These are phyloP conservation scores for Sinopyrophorus schimmeli DNA, from an alignment of 2,888 invertebrate genomes.

Conservation along the genomic window DNA sequence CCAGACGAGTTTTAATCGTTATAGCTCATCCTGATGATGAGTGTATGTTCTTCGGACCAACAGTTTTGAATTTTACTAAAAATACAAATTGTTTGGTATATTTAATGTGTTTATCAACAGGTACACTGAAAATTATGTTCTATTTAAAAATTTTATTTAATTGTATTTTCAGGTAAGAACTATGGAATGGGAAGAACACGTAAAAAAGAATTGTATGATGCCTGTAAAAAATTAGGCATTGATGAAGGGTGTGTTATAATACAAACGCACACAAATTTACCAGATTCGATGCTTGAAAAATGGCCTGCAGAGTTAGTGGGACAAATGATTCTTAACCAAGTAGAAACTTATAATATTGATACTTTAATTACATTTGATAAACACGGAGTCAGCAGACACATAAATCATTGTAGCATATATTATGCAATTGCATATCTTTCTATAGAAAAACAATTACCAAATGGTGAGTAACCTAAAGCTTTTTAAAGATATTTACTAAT, in stretches of 20 bases:
- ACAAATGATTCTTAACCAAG: constrained; percentile 64
- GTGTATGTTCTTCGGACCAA: constrained; percentile 98
- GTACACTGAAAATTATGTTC: constrained; percentile 45
- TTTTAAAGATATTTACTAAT: too few species aligned
- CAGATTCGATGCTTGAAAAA: constrained; percentile 73
- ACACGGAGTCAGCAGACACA: constrained; percentile 89
- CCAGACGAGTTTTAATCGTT: constrained; percentile 74
- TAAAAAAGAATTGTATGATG: constrained; percentile 78
- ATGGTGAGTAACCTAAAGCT: constrained; percentile 70
- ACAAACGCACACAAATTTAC: constrained; percentile 71
- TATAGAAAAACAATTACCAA: constrained; percentile 73
- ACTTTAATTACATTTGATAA: constrained; percentile 93
- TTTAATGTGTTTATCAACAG: constrained; percentile 83
- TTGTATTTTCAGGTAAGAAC: constrained; percentile 49
- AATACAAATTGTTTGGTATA: constrained; percentile 71
- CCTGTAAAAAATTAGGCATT: constrained; percentile 81
- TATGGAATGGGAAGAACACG: constrained; percentile 59
- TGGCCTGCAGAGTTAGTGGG: constrained; percentile 75
- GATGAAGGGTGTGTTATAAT: constrained; percentile 74
- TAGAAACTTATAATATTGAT: constrained; percentile 77
- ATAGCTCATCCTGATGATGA: constrained; percentile 98
- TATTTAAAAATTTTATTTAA: neutral
- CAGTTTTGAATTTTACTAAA: constrained; percentile 70
- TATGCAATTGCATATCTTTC: constrained; percentile 79
- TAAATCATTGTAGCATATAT: constrained; percentile 87